phyloP scores from a whole-genome alignment of 2,113 vertebrate species.

The Prionailurus viverrinus region DNA sequence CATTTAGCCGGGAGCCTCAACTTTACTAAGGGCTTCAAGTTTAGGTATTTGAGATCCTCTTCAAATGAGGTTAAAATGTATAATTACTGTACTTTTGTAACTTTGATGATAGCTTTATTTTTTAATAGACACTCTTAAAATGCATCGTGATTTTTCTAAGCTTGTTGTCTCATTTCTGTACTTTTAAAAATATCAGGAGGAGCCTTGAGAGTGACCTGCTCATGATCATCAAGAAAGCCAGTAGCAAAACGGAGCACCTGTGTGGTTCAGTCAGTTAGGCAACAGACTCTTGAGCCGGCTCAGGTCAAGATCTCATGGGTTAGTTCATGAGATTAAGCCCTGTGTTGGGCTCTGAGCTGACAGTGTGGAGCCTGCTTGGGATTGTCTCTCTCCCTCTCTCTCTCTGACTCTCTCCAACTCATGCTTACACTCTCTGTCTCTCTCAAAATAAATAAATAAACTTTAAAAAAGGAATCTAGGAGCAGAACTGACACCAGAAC shows the following conservation, averaged over 20 bases:
- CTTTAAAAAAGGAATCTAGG: background rate
- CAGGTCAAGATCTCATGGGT: no score
- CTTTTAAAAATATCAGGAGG: background rate
- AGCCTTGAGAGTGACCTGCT: background rate
- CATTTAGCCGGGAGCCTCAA: background rate
- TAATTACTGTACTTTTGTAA: background rate
- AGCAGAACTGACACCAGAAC: slow-evolving; percentile 12
- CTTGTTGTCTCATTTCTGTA: slow-evolving; percentile 8
- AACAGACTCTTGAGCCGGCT: no score
- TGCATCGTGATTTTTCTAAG: background rate
- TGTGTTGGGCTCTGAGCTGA: no score
- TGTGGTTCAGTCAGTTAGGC: no score
- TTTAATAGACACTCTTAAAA: slow-evolving; percentile 1
- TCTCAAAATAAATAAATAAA: no score
- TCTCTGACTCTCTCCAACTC: no score
- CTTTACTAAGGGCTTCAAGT: background rate
- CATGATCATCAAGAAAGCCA: background rate
- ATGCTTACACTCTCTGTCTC: no score
- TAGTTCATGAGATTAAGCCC: no score
- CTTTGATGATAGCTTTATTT: background rate
- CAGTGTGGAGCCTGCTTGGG: no score
- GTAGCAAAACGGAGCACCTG: background rate
- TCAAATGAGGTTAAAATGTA: background rate
- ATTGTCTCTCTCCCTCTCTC: no score
- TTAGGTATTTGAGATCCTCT: background rate